Evolutionary conservation across 2,113 vertebrate genomes (phyloP), one percentile per base, ranked within the genome.

Genomic region (Oncorhynchus nerka): DNA sequence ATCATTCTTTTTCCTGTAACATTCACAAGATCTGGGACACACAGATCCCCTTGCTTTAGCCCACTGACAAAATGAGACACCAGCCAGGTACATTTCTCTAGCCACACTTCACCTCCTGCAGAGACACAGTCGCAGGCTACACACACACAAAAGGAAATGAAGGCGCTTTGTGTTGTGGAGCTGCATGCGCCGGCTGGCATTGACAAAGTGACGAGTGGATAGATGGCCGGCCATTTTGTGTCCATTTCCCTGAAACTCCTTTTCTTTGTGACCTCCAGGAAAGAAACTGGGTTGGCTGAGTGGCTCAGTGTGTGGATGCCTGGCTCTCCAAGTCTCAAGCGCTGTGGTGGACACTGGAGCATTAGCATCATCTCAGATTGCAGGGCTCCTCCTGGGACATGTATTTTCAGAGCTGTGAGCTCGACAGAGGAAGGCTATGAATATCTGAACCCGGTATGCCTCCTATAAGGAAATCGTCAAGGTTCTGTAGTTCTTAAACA

Each of bases 351-450:
- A 49, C 34, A 51, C 59, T 48, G 77, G 85, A 86, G 88, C 88
- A 91, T 92, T 89, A 92, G 87, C 75, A 83, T 61, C 59, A 77
- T 86, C 92, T 93, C 91, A 70, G 81, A 89, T 92, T 92, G 86
- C 89, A 91, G 68, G 22, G 76, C 39, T 22, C 71, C 77, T 66
- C 75, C 61, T 1, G 88, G 80, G 87, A 87, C 80, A 48, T 71
- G 49, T 79, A 79, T 79, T 85, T 85, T 74, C 76, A 85, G 75
- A 70, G 79, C 86, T 79, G 81, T 71, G 81, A 85, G 84, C 83
- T 71, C 71, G 71, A 71, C 82, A 73, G 77, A 86, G 85, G 59
- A 87, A 89, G 73, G 78, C 90, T 88, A 92, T 86, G 90, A 91
- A 92, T 90, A 90, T 89, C 86, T 76, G 13, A 87, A 88, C 84